These are phyloP conservation scores for Lordiphosa stackelbergi DNA, from an alignment of 1,140 invertebrate species.

Conservation along the genomic window DNA sequence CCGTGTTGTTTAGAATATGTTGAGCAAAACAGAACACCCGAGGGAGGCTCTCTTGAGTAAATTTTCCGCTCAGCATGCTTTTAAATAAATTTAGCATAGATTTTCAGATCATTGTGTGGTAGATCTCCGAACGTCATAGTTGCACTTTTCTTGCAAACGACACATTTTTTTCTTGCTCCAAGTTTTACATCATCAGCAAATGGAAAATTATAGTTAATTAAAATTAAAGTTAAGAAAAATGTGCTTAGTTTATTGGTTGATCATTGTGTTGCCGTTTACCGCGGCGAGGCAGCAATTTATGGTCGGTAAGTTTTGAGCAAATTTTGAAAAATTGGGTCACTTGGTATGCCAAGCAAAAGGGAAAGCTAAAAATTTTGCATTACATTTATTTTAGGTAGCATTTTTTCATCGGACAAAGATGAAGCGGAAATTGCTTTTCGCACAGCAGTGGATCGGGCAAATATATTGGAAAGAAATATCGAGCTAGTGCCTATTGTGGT, in stretches of 20 bases:
- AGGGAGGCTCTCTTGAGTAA: conserved; percentile 22
- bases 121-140: conserved; percentile 41
- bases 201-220: conserved; percentile 8
- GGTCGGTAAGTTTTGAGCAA: conserved; percentile 55
- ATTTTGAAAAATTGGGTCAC: conserved; percentile 46
- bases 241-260: conserved; percentile 14
- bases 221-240: conserved; percentile 32
- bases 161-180: conserved; percentile 7
- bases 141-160: conserved; percentile 17
- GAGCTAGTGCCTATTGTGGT: conserved; percentile 70
- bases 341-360: conserved; percentile 8
- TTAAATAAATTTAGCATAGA: conserved; percentile 66
- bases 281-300: conserved; percentile 51
- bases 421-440: conserved; percentile 78
- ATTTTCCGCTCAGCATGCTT: conserved; percentile 12
- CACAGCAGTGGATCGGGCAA: conserved; percentile 78
- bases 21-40: conserved; percentile 65
- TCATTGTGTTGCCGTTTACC: conserved; percentile 18
- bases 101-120: conserved; percentile 45
- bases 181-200: conserved; percentile 61
- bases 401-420: conserved; percentile 76
- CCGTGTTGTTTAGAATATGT: conserved; percentile 60
- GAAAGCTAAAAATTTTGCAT: conserved; percentile 9
- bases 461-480: conserved; percentile 74
- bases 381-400: conserved; percentile 64